A percentile compares a stretch with the other conserved stretches of the same genome.
Conservation (phyloP, 1,140 invertebrate genomes). For the Drosophila chauvacae region DNA sequence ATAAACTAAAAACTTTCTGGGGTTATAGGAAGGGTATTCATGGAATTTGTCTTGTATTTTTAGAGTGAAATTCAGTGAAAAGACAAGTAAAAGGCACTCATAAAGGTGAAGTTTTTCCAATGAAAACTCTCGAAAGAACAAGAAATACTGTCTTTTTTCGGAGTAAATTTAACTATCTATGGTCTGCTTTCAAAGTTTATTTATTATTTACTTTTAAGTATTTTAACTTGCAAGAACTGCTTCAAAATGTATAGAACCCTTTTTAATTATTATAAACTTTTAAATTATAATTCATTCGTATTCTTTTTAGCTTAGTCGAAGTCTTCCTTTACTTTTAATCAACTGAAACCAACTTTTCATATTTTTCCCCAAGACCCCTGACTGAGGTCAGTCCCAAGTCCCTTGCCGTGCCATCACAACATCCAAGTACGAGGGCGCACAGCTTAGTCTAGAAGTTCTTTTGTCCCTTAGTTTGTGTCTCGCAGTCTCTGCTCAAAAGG, state of each 20-base stretch:
- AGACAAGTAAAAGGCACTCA: too few relatives aligned
- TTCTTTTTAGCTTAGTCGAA: too few relatives aligned
- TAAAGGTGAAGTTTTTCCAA: slow-evolving; percentile 10
- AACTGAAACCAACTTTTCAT: slow-evolving; percentile 9
- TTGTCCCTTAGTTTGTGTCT: slow-evolving; percentile 22
- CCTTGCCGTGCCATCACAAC: neutral
- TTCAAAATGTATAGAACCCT: neutral
- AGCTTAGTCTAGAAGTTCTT: slow-evolving; percentile 13
- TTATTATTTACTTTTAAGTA: neutral
- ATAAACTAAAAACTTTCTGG: slow-evolving; percentile 11
- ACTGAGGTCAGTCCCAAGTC: slow-evolving; percentile 1
- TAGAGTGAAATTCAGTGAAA: neutral
- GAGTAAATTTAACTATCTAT: neutral
- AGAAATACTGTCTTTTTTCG: too few relatives aligned
- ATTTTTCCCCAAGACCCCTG: slow-evolving; percentile 1
- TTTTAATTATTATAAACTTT: too few relatives aligned
- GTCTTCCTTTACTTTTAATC: slow-evolving; percentile 9
- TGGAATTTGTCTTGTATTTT: neutral
- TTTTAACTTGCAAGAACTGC: too few relatives aligned
- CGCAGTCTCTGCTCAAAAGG: slow-evolving; percentile 10
- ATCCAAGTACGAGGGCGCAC: slow-evolving; percentile 12
- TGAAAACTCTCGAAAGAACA: neutral
- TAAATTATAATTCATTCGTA: neutral
- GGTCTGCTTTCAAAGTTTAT: neutral
- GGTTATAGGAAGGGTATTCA: neutral